Base-by-base conservation (phyloP, 2,113 vertebrate genomes). In the Alethe diademata region DNA sequence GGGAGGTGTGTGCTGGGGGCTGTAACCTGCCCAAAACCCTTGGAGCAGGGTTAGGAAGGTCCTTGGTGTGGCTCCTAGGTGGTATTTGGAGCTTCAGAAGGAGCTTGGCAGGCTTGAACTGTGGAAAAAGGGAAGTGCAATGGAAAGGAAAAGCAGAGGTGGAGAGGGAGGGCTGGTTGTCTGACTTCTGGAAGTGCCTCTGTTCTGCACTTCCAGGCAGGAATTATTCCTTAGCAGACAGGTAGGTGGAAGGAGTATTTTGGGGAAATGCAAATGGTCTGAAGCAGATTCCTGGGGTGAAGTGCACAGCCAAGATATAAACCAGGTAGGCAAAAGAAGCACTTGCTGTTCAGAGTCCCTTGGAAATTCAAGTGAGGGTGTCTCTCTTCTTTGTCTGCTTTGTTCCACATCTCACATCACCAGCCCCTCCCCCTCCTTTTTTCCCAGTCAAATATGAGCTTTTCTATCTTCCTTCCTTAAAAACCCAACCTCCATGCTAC, bases 401-500 rank as follows among this genome's bases (percentile, higher is more conserved):
- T 67, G 13, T 25, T 57, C 19, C 38, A 66, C 24, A 18, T 25
- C 17, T 15, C 12, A 31, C 51, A 31, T 53, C 51, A 12, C 14
- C 13, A 40, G 40, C 5, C 11, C 6, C 5, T 2, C 3, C 4
- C 8, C 1, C 9, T 3, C 8, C 47, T 31, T 42, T 35, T n/a
- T 51, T 5, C 0, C 8, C 6, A 25, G 6, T 81, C 24, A 60
- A 80, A 69, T 47, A 38, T 0, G 7, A 53, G 6, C 53, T 91
- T 69, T 66, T 88, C 18, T 38, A 1, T 51, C 33, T 79, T 86
- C 7, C 6, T 33, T 72, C 36, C 28, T 81, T 84, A 43, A 74
- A 78, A 84, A 28, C 3, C 8, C 29, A 66, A 6, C 18, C 19
- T 61, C 38, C 9, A 20, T 29, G 20, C 47, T 58, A 22, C 7